Conservation (phyloP, 2,797 vertebrate genomes). For the Microctenopoma stevenorrisi region DNA sequence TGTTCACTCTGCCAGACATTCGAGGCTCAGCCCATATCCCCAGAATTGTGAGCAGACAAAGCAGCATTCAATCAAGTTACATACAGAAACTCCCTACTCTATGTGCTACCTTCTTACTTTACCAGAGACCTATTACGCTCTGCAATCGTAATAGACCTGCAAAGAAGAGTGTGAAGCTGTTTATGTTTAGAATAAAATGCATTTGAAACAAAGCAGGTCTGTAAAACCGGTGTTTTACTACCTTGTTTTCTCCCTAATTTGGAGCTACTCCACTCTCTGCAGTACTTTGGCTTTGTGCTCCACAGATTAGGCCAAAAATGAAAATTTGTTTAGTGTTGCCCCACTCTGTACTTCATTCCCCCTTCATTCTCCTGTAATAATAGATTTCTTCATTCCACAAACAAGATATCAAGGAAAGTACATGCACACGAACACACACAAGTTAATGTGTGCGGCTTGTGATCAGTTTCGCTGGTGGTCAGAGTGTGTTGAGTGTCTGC, state of each 20-base stretch:
- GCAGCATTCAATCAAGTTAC: conserved; percentile 46
- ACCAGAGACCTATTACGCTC: conserved; percentile 35
- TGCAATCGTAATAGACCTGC: conserved; percentile 5
- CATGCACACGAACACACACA: conserved; percentile 34
- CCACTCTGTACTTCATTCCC: conserved; percentile 29
- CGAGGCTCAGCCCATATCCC: conserved; percentile 26
- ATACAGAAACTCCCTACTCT: conserved; percentile 22
- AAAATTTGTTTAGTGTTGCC: conserved; percentile 68
- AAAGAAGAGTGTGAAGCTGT: conserved; percentile 44
- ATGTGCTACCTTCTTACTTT: conserved; percentile 48
- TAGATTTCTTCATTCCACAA: conserved; percentile 74
- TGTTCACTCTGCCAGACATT: conserved; percentile 63
- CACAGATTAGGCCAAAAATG: conserved; percentile 55
- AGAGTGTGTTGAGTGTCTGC: conserved; percentile 63
- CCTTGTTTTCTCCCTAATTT: conserved; percentile 74
- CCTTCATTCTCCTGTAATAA: conserved; percentile 69
- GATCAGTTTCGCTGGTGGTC: conserved; percentile 63
- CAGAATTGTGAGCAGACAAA: conserved; percentile 36
- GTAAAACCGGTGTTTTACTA: conserved; percentile 65
- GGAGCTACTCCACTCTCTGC: conserved; percentile 44
- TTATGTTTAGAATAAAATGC: conserved; percentile 36
- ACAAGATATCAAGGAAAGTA: conserved; percentile 65
- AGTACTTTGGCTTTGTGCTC: conserved; percentile 62
- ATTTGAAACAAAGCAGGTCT: conserved; percentile 64
- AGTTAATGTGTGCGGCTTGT: conserved; percentile 55